Evolutionary conservation across 2,113 vertebrate species (phyloP).

Genomic region (Leucoraja erinaceus): DNA sequence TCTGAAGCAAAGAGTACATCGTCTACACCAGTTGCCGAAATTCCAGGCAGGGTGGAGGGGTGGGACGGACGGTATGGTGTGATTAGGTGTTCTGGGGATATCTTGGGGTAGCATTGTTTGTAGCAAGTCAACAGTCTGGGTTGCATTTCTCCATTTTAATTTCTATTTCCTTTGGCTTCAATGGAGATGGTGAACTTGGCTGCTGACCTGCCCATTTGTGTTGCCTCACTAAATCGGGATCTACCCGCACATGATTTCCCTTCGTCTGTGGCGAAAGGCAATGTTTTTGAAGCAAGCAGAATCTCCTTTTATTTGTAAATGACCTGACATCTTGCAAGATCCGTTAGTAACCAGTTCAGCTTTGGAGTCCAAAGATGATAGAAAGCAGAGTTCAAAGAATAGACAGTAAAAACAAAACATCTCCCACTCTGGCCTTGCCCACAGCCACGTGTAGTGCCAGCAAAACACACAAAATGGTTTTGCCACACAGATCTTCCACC

Average conservation of each 20-base stretch:
- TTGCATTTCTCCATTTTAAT: not conserved
- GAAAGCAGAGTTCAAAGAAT: not conserved
- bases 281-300: not conserved
- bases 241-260: too few relatives aligned
- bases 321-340: not conserved
- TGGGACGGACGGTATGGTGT: too few relatives aligned
- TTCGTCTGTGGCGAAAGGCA: not conserved
- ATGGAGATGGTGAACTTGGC: not conserved
- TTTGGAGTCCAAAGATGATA: not conserved
- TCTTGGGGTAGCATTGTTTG: not conserved
- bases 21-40: not conserved
- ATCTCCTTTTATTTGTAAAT: not conserved
- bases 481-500: not conserved
- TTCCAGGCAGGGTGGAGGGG: too few relatives aligned
- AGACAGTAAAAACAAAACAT: not conserved
- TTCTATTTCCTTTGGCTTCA: not conserved
- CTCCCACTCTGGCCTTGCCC: not conserved
- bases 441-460: not conserved
- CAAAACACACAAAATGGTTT: not conserved
- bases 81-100: too few relatives aligned
- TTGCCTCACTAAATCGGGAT: not conserved
- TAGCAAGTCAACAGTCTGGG: not conserved
- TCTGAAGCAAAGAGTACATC: not conserved
- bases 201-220: not conserved
- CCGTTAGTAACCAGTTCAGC: not conserved